These are phyloP conservation scores for Teleopsis dalmanni DNA, from an alignment of 1,140 invertebrate species.

Conservation along the genomic window DNA sequence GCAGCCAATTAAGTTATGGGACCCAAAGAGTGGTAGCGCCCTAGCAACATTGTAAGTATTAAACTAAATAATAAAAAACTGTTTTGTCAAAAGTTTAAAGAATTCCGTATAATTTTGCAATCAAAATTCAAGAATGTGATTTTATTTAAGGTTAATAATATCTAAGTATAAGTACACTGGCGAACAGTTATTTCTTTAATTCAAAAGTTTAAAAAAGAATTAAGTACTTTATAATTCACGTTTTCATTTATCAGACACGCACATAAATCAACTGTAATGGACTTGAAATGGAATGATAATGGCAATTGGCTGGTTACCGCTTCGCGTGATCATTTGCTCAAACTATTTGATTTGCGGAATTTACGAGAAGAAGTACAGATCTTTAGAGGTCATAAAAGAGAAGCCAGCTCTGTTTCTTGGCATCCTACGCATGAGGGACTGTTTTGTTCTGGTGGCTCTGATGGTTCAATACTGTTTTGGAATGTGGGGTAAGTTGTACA, in stretches of 20 bases:
- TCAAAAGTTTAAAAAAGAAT: not conserved
- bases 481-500: slow-evolving; percentile 73
- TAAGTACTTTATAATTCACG: not conserved
- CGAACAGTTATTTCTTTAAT: not conserved
- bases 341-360: slow-evolving; percentile 97
- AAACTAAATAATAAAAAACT: not conserved
- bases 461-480: slow-evolving; percentile 98
- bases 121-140: too few relatives aligned
- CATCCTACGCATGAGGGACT: slow-evolving; percentile 94
- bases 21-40: slow-evolving; percentile 89
- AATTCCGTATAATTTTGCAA: too few relatives aligned
- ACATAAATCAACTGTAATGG: slow-evolving; percentile 99
- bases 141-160: too few relatives aligned
- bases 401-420: slow-evolving; percentile 95
- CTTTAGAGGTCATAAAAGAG: slow-evolving; percentile 97
- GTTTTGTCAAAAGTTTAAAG: slow-evolving; percentile 5
- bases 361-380: slow-evolving; percentile 88
- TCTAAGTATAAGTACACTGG: too few relatives aligned
- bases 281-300: slow-evolving; percentile 98
- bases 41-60: slow-evolving; percentile 65
- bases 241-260: slow-evolving; percentile 68
- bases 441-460: slow-evolving; percentile 94
- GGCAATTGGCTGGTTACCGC: slow-evolving; percentile 99
- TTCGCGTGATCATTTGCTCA: slow-evolving; percentile 94
- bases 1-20: slow-evolving; percentile 99